Evolutionary conservation across 2,797 vertebrate species (phyloP).

Genomic region (Phoxinus dragarum): DNA sequence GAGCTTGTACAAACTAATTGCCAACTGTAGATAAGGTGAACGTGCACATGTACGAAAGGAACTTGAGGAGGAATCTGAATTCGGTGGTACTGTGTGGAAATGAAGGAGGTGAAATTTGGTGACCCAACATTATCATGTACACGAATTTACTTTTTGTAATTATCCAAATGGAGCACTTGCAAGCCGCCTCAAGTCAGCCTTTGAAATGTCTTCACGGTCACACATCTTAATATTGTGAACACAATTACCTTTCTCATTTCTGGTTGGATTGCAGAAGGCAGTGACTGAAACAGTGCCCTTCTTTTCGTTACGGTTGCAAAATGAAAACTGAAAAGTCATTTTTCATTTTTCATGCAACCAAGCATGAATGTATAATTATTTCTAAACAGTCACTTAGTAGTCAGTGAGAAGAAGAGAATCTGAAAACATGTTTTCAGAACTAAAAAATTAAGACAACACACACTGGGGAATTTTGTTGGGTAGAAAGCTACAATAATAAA

Average conservation of each 20-base stretch:
- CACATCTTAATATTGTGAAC: constrained; percentile 51
- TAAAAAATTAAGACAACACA: background rate
- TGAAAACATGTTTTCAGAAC: background rate
- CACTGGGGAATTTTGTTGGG: background rate
- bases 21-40: background rate
- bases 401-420: background rate
- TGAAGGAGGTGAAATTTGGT: constrained; percentile 15
- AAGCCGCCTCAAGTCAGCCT: constrained; percentile 56
- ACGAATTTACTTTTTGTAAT: constrained; percentile 56
- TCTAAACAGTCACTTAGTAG: constrained; percentile 2
- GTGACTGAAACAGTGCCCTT: background rate
- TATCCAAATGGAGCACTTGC: constrained; percentile 59
- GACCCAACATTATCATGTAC: constrained; percentile 14
- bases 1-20: constrained; percentile 9
- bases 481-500: background rate
- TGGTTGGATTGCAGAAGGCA: constrained; percentile 54
- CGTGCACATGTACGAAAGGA: background rate
- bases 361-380: constrained; percentile 11
- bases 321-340: constrained; percentile 22
- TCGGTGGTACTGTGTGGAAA: background rate
- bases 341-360: background rate
- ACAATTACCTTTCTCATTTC: constrained; percentile 71
- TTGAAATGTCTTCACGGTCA: constrained; percentile 59
- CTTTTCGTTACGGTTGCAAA: constrained; percentile 23
- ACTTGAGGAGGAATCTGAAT: background rate